phyloP scores from a whole-genome alignment of 92 coral and sea anemone species.

The Scolanthus callimorphus region DNA sequence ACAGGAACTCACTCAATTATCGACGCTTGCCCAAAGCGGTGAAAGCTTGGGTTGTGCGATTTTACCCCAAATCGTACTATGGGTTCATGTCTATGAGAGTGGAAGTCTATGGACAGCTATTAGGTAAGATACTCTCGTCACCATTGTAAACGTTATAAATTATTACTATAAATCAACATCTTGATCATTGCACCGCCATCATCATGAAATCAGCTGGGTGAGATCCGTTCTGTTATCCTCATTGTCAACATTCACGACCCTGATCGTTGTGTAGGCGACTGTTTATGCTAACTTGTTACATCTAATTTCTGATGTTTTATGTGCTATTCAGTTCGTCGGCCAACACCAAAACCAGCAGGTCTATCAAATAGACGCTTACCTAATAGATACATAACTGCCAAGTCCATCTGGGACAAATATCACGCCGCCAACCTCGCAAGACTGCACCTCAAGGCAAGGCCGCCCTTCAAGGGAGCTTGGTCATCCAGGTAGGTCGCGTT shows the following conservation, averaged over 20 bases:
- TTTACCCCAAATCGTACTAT: constrained; percentile 63
- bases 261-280: too few species aligned
- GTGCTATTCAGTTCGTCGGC: constrained; percentile 46
- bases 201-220: too few species aligned
- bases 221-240: too few species aligned
- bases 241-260: too few species aligned
- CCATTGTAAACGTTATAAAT: too few species aligned
- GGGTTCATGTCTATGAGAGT: constrained; percentile 64
- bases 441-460: neutral
- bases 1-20: constrained; percentile 55
- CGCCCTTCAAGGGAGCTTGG: neutral
- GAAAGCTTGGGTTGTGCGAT: constrained; percentile 49
- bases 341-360: constrained; percentile 36
- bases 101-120: constrained; percentile 47
- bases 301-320: too few species aligned
- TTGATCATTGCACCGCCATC: too few species aligned
- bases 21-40: constrained; percentile 49
- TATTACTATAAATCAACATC: too few species aligned
- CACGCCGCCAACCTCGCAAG: constrained; percentile 33
- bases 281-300: too few species aligned
- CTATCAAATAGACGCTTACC: constrained; percentile 57
- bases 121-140: constrained; percentile 22
- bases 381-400: constrained; percentile 58
- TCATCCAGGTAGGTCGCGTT: too few species aligned
- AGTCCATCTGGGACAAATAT: constrained; percentile 53